Conservation (phyloP, 2,113 vertebrate species). For the Patagioenas fasciata region DNA sequence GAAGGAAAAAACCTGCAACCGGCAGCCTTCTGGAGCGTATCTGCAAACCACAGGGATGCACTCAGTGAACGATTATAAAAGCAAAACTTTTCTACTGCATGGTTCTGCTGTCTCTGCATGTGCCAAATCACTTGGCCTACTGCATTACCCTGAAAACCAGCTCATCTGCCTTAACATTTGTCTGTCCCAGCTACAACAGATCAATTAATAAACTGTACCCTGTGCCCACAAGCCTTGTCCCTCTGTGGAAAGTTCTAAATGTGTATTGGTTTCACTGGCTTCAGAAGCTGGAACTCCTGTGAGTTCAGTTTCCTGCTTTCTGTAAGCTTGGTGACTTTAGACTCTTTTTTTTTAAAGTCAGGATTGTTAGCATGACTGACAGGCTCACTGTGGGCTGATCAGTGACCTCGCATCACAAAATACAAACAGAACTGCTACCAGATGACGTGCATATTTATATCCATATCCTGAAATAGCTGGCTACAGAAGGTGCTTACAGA, state of each 20-base stretch:
- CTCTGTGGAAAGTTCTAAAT: not conserved
- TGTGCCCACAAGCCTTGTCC: not conserved
- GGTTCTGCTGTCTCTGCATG: not conserved
- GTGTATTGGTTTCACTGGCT: not conserved
- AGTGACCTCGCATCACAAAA: not conserved
- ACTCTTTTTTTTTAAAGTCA: not conserved
- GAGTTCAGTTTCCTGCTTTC: not conserved
- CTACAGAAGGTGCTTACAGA: not conserved
- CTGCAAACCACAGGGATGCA: not conserved
- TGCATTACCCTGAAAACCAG: not conserved
- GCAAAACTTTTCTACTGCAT: not conserved
- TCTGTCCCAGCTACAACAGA: not conserved
- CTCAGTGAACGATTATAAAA: not conserved
- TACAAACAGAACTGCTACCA: not conserved
- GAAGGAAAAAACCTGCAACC: not conserved
- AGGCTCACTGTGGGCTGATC: not conserved
- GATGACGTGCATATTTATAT: not conserved
- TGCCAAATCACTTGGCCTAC: not conserved
- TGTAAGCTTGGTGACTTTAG: not conserved
- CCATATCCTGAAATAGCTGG: not conserved
- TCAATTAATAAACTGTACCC: not conserved
- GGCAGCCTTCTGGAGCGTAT: not conserved
- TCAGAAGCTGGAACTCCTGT: not conserved
- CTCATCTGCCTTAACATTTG: not conserved
- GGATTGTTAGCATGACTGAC: not conserved